phyloP scores from a whole-genome alignment of 1,140 invertebrate species.

The Popillia japonica region DNA sequence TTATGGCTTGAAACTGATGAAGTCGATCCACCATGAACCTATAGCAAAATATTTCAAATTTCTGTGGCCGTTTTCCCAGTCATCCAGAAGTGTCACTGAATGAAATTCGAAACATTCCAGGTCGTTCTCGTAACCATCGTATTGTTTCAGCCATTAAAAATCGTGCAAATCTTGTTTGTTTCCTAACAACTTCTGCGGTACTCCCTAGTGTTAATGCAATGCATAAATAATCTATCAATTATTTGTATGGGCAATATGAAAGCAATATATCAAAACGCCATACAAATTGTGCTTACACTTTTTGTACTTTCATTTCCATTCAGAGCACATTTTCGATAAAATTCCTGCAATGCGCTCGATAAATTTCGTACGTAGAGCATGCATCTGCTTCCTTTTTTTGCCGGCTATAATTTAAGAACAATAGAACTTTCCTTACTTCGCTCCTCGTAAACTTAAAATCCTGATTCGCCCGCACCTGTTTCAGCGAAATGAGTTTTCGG shows the following conservation, averaged over 20 bases:
- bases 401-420: constrained; percentile 20
- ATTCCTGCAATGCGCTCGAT: not conserved
- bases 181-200: too few relatives aligned
- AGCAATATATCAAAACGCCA: not conserved
- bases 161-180: too few relatives aligned
- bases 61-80: too few relatives aligned
- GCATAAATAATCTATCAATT: not conserved
- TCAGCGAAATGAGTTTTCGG: not conserved
- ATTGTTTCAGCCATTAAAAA: too few relatives aligned
- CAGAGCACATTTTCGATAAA: not conserved
- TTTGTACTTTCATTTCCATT: not conserved
- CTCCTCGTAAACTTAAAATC: constrained; percentile 34
- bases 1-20: too few relatives aligned
- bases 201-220: too few relatives aligned
- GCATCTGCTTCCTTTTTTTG: not conserved
- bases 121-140: too few relatives aligned
- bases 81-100: too few relatives aligned
- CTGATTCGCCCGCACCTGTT: constrained; percentile 22
- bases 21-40: too few relatives aligned
- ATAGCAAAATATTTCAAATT: too few relatives aligned
- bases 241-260: not conserved
- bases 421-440: constrained; percentile 27
- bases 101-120: too few relatives aligned
- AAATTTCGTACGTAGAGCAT: not conserved
- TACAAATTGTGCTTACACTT: too few relatives aligned